These are phyloP conservation scores for Clarias macrocephalus DNA, from an alignment of 2,113 vertebrate genomes.

Conservation along the genomic window DNA sequence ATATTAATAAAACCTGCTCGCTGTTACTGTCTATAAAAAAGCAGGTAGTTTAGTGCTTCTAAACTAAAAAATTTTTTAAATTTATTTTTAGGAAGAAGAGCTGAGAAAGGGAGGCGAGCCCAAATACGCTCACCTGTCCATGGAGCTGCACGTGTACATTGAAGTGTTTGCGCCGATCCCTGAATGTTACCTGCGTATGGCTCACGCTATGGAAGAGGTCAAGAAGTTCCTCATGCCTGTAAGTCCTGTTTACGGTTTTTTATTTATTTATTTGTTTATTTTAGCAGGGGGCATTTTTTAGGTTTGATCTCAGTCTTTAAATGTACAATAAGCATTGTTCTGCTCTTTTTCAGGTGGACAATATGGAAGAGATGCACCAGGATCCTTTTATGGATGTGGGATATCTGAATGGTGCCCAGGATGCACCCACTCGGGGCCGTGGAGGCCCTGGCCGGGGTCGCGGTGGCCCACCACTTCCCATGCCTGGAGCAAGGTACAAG, in stretches of 20 bases:
- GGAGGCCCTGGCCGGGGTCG: conserved; percentile 84
- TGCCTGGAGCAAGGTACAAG: conserved; percentile 79
- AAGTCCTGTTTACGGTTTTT: conserved; percentile 49
- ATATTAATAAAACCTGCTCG: background rate
- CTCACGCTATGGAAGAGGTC: conserved; percentile 97
- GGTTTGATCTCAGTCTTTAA: background rate
- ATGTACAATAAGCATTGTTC: background rate
- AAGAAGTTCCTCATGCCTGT: conserved; percentile 97
- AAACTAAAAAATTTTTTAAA: too few relatives aligned
- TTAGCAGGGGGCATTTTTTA: background rate
- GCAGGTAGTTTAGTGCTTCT: too few relatives aligned
- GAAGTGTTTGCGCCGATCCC: conserved; percentile 94
- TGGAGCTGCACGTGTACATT: conserved; percentile 95
- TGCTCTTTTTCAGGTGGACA: conserved; percentile 70
- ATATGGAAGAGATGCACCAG: conserved; percentile 89
- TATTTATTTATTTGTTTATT: too few relatives aligned
- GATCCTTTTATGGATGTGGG: conserved; percentile 91
- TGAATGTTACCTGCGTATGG: conserved; percentile 93
- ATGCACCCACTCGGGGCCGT: conserved; percentile 78
- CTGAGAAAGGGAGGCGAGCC: conserved; percentile 91
- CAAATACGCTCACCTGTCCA: conserved; percentile 91
- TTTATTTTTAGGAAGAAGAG: conserved; percentile 83
- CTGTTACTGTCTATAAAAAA: background rate
- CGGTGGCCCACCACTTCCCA: conserved; percentile 85
- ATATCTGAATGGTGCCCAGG: conserved; percentile 89